Base-by-base conservation (phyloP, 2,888 invertebrate genomes). In the Nephrocerus scutellatus region DNA sequence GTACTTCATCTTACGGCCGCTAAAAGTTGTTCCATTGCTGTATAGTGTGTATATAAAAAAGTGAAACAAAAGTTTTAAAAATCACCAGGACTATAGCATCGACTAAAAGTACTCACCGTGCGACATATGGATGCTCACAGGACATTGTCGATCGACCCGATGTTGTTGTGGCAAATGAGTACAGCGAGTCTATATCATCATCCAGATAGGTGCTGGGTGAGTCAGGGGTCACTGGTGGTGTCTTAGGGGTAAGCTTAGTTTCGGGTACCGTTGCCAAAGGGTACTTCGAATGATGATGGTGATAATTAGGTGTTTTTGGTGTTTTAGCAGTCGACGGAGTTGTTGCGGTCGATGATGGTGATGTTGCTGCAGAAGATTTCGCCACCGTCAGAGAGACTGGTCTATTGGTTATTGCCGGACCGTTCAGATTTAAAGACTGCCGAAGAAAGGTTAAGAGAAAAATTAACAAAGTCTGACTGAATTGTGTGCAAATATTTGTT, bases 61-160 rank as follows among this genome's bases (percentile, higher is more conserved):
- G 15, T 30, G 8, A 48, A 58, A 57, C 10, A 31, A 22, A 22
- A 26, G n/a, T n/a, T n/a, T n/a, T n/a, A n/a, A n/a, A n/a, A n/a
- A n/a, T n/a, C n/a, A n/a, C n/a, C n/a, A n/a, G n/a, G n/a, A n/a
- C n/a, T n/a, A n/a, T n/a, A n/a, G 16, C 14, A 28, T 5, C 8
- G 8, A 14, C 23, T 9, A 15, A 7, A n/a, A n/a, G n/a, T n/a
- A 48, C 55, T 50, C 35, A 68, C 67, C 76, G 77, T 44, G 85
- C 85, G 46, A 86, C 83, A 66, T 82, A 83, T 19, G 84, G 84
- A 60, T 87, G 86, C 63, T 87, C 86, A 56, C 86, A 81, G 44
- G 68, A 68, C 67, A 68, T 68, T 43, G 66, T 67, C 12, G 85
- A 83, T 34, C 83, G 82, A 46, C 83, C 82, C 43, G 84, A 84